Conservation (phyloP, 2,797 vertebrate genomes). For the Channallabes apus region DNA sequence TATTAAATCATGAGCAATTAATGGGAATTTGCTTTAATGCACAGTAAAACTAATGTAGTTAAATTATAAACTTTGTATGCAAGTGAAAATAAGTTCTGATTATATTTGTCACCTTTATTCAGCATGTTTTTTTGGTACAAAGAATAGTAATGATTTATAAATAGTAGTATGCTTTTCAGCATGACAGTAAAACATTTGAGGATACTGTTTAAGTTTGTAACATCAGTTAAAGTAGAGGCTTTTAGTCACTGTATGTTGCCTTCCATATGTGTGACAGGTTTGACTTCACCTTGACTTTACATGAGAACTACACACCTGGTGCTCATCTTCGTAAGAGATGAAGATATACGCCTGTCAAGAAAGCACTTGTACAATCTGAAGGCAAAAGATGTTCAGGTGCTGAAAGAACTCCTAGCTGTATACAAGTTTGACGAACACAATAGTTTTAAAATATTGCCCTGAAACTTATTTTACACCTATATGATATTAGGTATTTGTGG, state of each 20-base stretch:
- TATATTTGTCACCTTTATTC: background rate
- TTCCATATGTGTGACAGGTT: background rate
- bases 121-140: background rate
- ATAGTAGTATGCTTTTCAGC: background rate
- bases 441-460: background rate
- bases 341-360: background rate
- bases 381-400: background rate
- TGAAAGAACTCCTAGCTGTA: background rate
- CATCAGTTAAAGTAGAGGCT: background rate
- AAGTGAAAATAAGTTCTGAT: background rate
- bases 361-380: background rate
- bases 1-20: conserved; percentile 30
- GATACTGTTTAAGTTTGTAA: background rate
- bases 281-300: background rate
- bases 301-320: background rate
- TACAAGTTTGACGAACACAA: background rate
- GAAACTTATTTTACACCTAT: background rate
- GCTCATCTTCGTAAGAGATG: background rate
- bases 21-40: background rate
- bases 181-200: background rate
- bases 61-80: background rate
- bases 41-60: background rate
- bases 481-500: background rate
- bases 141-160: background rate
- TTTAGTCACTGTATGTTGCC: background rate